Base-by-base conservation (phyloP, 2,888 invertebrate species). In the Salpingus planirostris region DNA sequence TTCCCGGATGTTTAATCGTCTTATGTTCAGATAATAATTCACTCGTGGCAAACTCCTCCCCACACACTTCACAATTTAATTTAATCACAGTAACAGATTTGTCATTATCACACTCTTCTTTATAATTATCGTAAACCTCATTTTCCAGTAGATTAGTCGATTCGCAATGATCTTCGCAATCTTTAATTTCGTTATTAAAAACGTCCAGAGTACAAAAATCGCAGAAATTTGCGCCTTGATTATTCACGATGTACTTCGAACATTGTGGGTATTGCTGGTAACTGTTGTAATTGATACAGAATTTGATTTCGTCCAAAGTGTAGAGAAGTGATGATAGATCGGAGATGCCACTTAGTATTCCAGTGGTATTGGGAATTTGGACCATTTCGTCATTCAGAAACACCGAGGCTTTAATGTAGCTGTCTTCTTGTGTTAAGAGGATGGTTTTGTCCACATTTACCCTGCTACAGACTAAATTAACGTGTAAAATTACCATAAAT, bases 361-460 rank as follows among this genome's bases (percentile, higher is more conserved):
- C 35, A 13, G 42, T 37, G 10, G 49, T 29, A 26, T 39, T 33
- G 7, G 53, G 50, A 12, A 50, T 40, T 11, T 35, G 26, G 2
- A 53, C 43, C 13, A 42, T 24, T 36, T 52, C 46, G 24, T 47
- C 45, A 27, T 49, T 38, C 6, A 55, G 35, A 29, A 44, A 47
- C 15, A 47, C 36, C 3, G 42, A 42, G 2, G 46, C 36, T 21
- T 43, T 42, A 4, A 50, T 33, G 15, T 31, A 28, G 18, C 30
- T 23, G 14, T 35, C 39, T 26, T 45, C 41, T 13, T 31, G 35
- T 6, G 43, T 42, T 2, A 50, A 10, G 4, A 52, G 22, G 13
- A 55, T 36, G 6, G 44, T 49, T 38, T 51, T 52, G 31, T 55
- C 50, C 3, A 55, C 41, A 10, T 21, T 32, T 15, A 55, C 23